These are phyloP conservation scores for Phalanger gymnotis DNA, from an alignment of 2,797 vertebrate genomes.

Conservation along the genomic window DNA sequence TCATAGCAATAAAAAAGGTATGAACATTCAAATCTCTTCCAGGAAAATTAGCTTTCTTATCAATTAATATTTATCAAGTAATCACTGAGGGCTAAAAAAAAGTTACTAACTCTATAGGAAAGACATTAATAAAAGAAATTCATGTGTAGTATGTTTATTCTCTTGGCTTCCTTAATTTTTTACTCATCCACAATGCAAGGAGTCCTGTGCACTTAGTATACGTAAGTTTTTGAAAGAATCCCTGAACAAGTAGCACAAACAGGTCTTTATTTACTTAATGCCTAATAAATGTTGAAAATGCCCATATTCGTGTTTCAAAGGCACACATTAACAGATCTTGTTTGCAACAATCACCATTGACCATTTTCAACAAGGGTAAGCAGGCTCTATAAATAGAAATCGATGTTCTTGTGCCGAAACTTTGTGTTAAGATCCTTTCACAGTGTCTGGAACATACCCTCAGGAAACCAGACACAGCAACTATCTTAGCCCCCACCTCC, in stretches of 20 bases:
- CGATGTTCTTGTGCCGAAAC: neutral
- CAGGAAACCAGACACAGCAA: neutral
- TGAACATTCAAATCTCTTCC: slow-evolving; percentile 70
- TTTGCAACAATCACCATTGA: neutral
- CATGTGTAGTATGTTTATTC: neutral
- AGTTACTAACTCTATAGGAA: slow-evolving; percentile 47
- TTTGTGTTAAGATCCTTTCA: neutral
- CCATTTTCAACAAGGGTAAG: neutral
- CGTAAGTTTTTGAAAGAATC: neutral
- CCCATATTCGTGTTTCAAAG: neutral
- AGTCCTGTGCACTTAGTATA: neutral
- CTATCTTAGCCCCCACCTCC: neutral
- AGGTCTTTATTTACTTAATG: neutral
- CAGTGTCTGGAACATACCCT: neutral
- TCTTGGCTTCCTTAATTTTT: neutral
- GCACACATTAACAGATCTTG: neutral
- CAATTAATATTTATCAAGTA: slow-evolving; percentile 74
- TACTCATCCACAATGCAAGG: neutral
- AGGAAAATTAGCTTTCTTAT: slow-evolving; percentile 78
- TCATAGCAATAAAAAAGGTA: slow-evolving; percentile 6
- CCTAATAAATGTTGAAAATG: neutral
- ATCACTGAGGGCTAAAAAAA: slow-evolving; percentile 67
- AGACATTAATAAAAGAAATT: neutral
- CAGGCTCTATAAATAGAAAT: neutral
- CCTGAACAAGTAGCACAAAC: neutral